phyloP scores from a whole-genome alignment of 2,888 invertebrate genomes.

The Elegia similella region DNA sequence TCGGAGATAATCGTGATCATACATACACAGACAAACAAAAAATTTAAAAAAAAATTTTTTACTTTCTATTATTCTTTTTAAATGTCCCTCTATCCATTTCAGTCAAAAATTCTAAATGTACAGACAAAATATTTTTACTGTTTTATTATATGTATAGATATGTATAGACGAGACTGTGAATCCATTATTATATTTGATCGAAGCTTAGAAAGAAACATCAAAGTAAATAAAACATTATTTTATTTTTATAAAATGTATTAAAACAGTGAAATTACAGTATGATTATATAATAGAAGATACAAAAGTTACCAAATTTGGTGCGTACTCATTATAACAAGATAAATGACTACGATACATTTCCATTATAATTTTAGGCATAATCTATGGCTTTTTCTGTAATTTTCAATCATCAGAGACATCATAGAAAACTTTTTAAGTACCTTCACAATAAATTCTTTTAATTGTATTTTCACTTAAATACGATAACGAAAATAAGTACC shows the following conservation, averaged over 20 bases:
- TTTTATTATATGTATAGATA: no score
- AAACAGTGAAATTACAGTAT: conserved; percentile 70
- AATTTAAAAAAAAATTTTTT: no score
- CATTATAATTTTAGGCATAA: conserved; percentile 6
- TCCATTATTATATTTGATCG: no score
- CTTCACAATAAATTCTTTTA: background rate
- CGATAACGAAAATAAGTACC: background rate
- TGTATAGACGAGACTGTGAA: no score
- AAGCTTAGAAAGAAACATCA: no score
- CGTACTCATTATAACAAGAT: conserved; percentile 19
- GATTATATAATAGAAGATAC: conserved; percentile 35
- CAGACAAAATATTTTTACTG: no score
- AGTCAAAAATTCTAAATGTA: no score
- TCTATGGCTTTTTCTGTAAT: conserved; percentile 12
- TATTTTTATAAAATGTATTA: conserved; percentile 76
- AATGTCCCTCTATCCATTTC: no score
- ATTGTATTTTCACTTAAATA: background rate
- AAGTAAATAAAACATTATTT: background rate
- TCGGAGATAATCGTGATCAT: no score
- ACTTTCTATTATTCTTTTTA: no score
- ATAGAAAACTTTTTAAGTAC: conserved; percentile 7
- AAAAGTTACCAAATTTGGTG: conserved; percentile 24
- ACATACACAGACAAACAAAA: no score
- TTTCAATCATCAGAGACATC: background rate
- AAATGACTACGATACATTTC: conserved; percentile 5